Percentiles rank a stretch among this genome's conserved stretches.
phyloP scores from a whole-genome alignment of 2,797 vertebrate genomes.

The Acipenser transmontanus region DNA sequence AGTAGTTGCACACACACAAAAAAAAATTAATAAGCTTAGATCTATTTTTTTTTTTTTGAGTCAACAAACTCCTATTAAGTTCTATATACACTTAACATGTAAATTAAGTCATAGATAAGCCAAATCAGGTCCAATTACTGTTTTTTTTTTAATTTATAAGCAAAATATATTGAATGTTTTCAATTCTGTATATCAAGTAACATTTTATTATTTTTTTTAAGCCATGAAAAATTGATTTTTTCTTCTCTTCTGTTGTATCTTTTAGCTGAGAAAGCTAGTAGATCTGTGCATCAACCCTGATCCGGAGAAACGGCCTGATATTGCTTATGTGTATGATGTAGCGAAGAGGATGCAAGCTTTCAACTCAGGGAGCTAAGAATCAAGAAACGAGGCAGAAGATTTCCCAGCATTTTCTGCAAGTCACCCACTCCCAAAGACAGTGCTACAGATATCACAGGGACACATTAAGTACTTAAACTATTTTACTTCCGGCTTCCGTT shows the following conservation, averaged over 20 bases:
- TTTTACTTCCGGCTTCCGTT: slow-evolving; percentile 13
- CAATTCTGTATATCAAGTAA: too few relatives aligned
- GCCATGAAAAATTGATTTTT: not conserved
- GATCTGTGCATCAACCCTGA: slow-evolving; percentile 97
- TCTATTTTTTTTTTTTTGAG: too few relatives aligned
- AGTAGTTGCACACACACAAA: too few relatives aligned
- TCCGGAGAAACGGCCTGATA: slow-evolving; percentile 93
- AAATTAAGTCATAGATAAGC: too few relatives aligned
- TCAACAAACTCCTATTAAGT: too few relatives aligned
- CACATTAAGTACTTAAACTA: slow-evolving; percentile 22
- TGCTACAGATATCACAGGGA: slow-evolving; percentile 30
- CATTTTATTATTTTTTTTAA: too few relatives aligned
- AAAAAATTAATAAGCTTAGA: too few relatives aligned
- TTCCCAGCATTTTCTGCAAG: slow-evolving; percentile 34
- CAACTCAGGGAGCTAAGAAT: slow-evolving; percentile 65
- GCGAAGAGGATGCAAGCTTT: slow-evolving; percentile 86
- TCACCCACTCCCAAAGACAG: slow-evolving; percentile 12
- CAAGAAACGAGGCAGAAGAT: slow-evolving; percentile 22
- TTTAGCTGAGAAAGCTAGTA: slow-evolving; percentile 87
- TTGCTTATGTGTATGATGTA: slow-evolving; percentile 86
- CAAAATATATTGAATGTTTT: too few relatives aligned
- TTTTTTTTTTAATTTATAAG: too few relatives aligned
- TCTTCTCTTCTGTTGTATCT: slow-evolving; percentile 18
- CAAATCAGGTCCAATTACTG: too few relatives aligned
- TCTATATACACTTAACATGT: too few relatives aligned